A percentile compares a stretch with the other conserved stretches of the same genome.
Conservation (phyloP, 1,140 invertebrate species). For the Temnothorax curvispinosus region DNA sequence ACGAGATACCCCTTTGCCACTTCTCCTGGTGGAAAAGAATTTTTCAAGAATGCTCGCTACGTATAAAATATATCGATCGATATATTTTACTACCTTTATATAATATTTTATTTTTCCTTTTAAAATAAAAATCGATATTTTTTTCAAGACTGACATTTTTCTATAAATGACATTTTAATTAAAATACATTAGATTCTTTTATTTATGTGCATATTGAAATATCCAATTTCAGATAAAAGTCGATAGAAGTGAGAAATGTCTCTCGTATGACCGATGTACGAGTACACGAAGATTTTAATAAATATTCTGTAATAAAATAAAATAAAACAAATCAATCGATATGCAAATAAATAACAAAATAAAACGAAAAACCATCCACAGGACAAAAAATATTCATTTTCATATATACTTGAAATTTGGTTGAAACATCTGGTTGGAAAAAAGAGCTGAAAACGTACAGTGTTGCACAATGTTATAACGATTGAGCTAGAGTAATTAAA, state of each 20-base stretch:
- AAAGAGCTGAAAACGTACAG: neutral
- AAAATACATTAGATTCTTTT: neutral
- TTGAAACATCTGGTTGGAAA: neutral
- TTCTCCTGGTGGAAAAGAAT: neutral
- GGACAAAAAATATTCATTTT: neutral
- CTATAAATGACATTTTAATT: neutral
- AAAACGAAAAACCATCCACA: neutral
- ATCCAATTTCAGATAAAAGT: conserved; percentile 3
- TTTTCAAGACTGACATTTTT: neutral
- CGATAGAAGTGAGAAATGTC: conserved; percentile 1
- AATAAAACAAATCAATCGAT: conserved; percentile 5
- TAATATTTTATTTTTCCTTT: neutral
- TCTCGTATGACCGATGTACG: neutral
- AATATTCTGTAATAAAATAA: conserved; percentile 25
- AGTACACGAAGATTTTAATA: neutral
- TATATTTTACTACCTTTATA: neutral
- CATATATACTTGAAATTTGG: neutral
- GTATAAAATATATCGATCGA: no score
- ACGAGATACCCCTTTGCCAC: neutral
- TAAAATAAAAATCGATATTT: neutral
- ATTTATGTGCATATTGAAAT: conserved; percentile 4
- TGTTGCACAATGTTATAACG: neutral
- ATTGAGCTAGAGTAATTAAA: neutral
- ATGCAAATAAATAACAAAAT: conserved; percentile 15
- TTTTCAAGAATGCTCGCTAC: neutral